These are phyloP conservation scores for Orgyia antiqua DNA, from an alignment of 2,888 invertebrate genomes.

Conservation along the genomic window DNA sequence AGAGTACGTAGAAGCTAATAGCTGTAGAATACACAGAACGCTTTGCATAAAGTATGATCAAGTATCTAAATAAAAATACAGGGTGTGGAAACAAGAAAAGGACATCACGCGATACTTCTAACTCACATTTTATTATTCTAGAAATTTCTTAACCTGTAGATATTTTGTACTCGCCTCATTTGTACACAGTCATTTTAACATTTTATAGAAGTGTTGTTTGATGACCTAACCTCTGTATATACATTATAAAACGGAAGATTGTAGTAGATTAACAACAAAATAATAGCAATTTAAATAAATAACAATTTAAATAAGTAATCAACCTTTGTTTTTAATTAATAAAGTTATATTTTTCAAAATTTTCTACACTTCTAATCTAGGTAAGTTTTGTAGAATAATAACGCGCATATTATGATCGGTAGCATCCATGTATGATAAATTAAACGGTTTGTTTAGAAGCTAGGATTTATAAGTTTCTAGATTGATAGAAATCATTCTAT, in stretches of 20 bases:
- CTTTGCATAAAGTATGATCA: conserved; percentile 49
- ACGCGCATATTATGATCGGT: too few species aligned
- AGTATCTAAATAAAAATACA: conserved; percentile 49
- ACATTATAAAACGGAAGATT: conserved; percentile 24
- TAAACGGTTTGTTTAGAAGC: conserved; percentile 14
- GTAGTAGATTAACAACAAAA: conserved; percentile 21
- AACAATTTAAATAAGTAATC: too few species aligned
- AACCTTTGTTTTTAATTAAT: too few species aligned
- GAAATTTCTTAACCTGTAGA: conserved; percentile 10
- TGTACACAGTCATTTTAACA: conserved; percentile 17
- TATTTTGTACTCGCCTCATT: conserved; percentile 15
- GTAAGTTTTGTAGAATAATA: too few species aligned
- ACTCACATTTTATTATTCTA: conserved; percentile 10
- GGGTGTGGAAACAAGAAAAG: conserved; percentile 45
- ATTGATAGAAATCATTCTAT: conserved; percentile 14
- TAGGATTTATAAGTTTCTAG: conserved; percentile 16
- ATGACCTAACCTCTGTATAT: conserved; percentile 28
- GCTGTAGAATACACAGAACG: conserved; percentile 61
- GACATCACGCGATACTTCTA: conserved; percentile 51
- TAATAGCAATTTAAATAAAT: conserved; percentile 12
- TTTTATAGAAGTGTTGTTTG: conserved; percentile 33
- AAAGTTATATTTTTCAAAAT: too few species aligned
- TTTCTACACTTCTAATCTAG: too few species aligned
- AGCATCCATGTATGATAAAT: too few species aligned
- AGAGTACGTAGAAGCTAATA: conserved; percentile 66